These are phyloP conservation scores for Gandaritis pyraliata DNA, from an alignment of 2,888 invertebrate genomes.

Conservation along the genomic window DNA sequence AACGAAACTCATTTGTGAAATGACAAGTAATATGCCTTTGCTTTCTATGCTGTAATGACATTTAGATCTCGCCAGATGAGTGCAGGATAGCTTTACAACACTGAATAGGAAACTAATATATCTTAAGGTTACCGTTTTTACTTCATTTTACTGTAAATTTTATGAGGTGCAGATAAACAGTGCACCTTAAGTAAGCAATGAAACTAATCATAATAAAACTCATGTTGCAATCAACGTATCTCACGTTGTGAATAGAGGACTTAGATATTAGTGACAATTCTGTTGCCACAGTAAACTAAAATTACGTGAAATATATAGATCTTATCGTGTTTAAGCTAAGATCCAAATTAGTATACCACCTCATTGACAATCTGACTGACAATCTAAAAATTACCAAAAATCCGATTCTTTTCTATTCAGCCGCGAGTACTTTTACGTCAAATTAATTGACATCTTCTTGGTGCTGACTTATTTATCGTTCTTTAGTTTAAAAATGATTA, in stretches of 20 bases:
- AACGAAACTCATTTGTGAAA: slow-evolving; percentile 76
- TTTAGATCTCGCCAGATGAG: slow-evolving; percentile 16
- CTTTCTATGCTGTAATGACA: slow-evolving; percentile 31
- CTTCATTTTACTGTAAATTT: neutral
- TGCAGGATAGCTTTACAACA: slow-evolving; percentile 1
- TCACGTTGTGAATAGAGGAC: neutral
- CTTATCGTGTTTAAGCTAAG: no score
- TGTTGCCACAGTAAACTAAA: no score
- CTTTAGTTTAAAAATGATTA: no score
- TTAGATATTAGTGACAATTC: no score
- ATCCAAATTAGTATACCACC: no score
- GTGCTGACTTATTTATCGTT: no score
- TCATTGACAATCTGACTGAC: no score
- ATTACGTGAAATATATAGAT: no score
- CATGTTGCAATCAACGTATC: neutral
- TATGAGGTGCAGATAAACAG: neutral
- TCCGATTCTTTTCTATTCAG: no score
- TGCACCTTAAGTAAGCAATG: neutral
- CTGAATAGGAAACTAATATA: slow-evolving; percentile 5
- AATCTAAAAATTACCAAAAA: no score
- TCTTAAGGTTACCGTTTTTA: neutral
- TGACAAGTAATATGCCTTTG: slow-evolving; percentile 71
- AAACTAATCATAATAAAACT: neutral
- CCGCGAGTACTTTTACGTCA: no score
- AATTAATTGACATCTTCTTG: no score